Evolutionary conservation across 2,888 invertebrate species (phyloP).

Genomic region (Trachelus iudaicus): DNA sequence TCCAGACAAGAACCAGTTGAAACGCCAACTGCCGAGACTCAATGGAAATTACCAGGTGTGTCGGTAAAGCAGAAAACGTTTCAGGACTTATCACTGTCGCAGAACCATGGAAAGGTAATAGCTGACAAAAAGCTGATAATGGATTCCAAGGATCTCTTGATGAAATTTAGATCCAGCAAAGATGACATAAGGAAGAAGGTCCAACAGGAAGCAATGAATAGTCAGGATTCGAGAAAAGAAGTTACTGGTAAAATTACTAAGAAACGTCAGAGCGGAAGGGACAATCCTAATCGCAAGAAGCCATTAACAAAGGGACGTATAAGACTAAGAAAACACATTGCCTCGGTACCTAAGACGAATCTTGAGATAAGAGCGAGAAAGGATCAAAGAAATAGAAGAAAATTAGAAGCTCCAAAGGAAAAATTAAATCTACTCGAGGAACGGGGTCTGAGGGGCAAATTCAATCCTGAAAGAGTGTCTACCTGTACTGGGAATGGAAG

Average conservation of each 20-base stretch:
- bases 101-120: background rate
- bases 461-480: background rate
- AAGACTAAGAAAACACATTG: background rate
- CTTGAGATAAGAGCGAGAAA: background rate
- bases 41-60: background rate
- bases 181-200: background rate
- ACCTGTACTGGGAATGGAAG: background rate
- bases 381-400: background rate
- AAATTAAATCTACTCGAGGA: background rate
- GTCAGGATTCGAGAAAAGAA: background rate
- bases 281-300: background rate
- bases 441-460: background rate
- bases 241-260: background rate
- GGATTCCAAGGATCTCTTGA: background rate
- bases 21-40: background rate
- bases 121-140: background rate
- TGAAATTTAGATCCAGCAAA: background rate
- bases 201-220: background rate
- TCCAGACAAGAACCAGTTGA: background rate
- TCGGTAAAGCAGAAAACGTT: background rate
- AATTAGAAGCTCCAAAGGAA: background rate
- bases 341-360: background rate
- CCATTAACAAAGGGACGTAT: background rate
- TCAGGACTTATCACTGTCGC: background rate
- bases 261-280: background rate